phyloP scores from a whole-genome alignment of 2,113 vertebrate genomes.

The Cardinalis cardinalis region DNA sequence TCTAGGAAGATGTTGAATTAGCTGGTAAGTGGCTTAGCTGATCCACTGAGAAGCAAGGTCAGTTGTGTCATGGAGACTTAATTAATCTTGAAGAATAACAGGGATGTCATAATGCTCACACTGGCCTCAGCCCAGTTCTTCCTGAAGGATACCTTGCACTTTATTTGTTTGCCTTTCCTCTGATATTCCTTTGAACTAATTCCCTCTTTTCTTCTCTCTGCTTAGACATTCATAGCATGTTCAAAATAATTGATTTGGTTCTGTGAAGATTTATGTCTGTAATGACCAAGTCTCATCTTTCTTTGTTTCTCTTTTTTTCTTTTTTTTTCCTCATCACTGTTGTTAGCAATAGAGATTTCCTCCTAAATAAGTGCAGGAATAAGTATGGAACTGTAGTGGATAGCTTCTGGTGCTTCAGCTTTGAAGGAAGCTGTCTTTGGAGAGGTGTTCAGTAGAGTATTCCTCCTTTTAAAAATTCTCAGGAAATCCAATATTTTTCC shows the following conservation, averaged over 20 bases:
- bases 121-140: neutral
- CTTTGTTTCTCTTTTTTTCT: neutral
- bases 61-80: neutral
- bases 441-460: neutral
- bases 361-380: neutral
- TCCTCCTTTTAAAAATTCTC: neutral
- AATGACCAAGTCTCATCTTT: neutral
- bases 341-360: neutral
- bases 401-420: neutral
- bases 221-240: neutral
- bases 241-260: neutral
- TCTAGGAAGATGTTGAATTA: neutral
- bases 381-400: neutral
- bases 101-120: neutral
- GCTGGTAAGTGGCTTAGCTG: neutral
- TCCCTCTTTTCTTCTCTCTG: neutral
- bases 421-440: neutral
- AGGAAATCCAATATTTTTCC: neutral
- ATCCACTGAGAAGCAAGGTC: neutral
- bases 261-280: neutral
- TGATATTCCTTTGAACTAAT: neutral
- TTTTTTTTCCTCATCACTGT: rapidly evolving
- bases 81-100: neutral
- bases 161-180: neutral
- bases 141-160: neutral